A percentile compares a stretch with the other conserved stretches of the same genome.
phyloP scores from a whole-genome alignment of 2,888 invertebrate species.

The Diaphora mendica region DNA sequence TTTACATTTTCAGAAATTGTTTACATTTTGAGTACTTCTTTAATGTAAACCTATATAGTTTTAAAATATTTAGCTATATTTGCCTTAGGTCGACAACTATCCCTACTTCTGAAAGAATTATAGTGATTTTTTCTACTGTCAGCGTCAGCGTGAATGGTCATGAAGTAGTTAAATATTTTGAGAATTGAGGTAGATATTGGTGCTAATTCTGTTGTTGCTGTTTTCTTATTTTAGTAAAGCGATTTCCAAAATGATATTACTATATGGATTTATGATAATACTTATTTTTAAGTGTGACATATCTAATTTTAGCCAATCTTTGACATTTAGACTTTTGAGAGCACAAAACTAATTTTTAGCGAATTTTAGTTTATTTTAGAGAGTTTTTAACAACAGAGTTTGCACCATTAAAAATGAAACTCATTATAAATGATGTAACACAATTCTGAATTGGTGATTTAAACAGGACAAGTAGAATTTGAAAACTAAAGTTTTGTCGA shows the following conservation, averaged over 20 bases:
- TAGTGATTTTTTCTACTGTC: not conserved
- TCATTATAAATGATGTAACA: not conserved
- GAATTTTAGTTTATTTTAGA: too few relatives aligned
- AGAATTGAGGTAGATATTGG: not conserved
- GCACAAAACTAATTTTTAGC: too few relatives aligned
- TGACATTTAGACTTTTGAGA: too few relatives aligned
- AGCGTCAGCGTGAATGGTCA: not conserved
- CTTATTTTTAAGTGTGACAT: too few relatives aligned
- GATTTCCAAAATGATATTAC: too few relatives aligned
- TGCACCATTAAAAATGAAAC: not conserved
- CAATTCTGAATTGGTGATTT: not conserved
- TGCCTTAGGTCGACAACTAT: not conserved
- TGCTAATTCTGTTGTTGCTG: too few relatives aligned
- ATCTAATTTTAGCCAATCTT: too few relatives aligned
- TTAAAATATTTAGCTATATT: not conserved
- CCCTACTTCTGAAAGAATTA: not conserved
- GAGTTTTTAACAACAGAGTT: too few relatives aligned
- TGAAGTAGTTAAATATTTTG: not conserved
- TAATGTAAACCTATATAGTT: not conserved
- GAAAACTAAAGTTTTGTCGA: not conserved
- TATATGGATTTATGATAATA: too few relatives aligned
- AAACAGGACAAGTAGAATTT: not conserved
- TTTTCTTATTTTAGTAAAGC: too few relatives aligned
- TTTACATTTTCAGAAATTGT: conserved; percentile 8
- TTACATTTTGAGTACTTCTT: not conserved